Base-by-base conservation (phyloP, 2,888 invertebrate genomes). In the Polyommatus icarus region DNA sequence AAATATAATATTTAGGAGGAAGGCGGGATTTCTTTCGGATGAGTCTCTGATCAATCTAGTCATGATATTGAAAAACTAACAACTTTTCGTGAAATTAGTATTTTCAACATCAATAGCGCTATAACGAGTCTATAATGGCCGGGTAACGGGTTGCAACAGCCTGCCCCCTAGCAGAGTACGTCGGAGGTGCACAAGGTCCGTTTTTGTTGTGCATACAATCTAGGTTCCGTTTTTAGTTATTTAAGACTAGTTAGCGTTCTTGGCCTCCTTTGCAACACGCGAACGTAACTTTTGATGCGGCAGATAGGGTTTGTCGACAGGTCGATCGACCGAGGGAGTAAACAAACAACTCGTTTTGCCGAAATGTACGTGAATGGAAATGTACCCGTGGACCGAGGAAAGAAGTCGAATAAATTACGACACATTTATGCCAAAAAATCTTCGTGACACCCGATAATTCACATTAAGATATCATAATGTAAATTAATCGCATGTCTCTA, bases 201-300 rank as follows among this genome's bases (percentile, higher is more conserved):
- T 75, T 75, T 75, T 75, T 75, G 50, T 75, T 50, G 40, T 40
- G 72, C 50, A 50, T 24, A 75, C 50, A 54, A 54, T 50, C 75
- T 75, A 75, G 75, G 75, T 54, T 75, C 75, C 54, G 75, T 75
- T 75, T 50, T 75, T 73, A 40, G 50, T 75, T 54, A 54, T 50
- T 54, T 75, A 54, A 54, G 75, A 54, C 75, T 54, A 75, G 75
- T 50, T 50, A 50, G 75, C 29, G 75, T 50, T 75, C 75, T 75
- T 75, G 75, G 75, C 75, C 75, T 50, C 50, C 50, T 50, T 75
- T 40, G 7, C 10, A 6, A 75, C 75, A 75, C 50, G 75, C 50
- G 15, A 54, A 8, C 50, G 75, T 75, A 50, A 67, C 15, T 29
- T 54, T 73, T 24, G 20, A 46, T 73, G 20, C 24, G 73, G 73